These are phyloP conservation scores for Holotrichia oblita DNA, from an alignment of 1,140 invertebrate genomes.

Conservation along the genomic window DNA sequence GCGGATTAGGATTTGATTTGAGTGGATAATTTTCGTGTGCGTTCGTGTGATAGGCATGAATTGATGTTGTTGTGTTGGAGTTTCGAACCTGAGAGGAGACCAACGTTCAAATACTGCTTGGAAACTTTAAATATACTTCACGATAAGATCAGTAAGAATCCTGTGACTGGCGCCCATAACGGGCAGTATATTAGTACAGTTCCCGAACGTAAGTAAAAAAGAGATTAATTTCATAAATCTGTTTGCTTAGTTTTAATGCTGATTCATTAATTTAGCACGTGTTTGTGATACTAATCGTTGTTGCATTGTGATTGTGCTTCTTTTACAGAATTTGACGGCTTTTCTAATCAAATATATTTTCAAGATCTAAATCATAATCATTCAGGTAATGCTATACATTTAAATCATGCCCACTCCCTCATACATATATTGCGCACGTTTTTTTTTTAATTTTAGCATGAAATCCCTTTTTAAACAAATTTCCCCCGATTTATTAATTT, in stretches of 20 bases:
- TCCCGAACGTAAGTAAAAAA: constrained; percentile 56
- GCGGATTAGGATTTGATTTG: too few species aligned
- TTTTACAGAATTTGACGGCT: constrained; percentile 58
- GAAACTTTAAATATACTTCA: constrained; percentile 67
- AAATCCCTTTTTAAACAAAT: too few species aligned
- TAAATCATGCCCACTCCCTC: background rate
- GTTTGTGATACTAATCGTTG: constrained; percentile 37
- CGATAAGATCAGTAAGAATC: constrained; percentile 50
- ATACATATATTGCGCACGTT: background rate
- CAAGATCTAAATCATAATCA: constrained; percentile 59
- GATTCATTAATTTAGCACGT: background rate
- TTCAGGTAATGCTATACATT: constrained; percentile 56
- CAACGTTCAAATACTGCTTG: constrained; percentile 80
- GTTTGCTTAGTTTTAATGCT: background rate
- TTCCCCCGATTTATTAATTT: too few species aligned
- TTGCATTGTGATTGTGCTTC: background rate
- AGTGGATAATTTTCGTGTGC: too few species aligned
- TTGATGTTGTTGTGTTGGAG: constrained; percentile 85
- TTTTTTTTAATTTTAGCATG: background rate
- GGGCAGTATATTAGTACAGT: constrained; percentile 60
- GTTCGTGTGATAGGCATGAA: constrained; percentile 79
- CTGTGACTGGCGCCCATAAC: constrained; percentile 54
- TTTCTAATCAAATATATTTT: constrained; percentile 62
- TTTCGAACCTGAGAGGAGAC: constrained; percentile 76
- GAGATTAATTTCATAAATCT: background rate